Evolutionary conservation across 2,888 invertebrate species (phyloP).

Genomic region (Ophion slaviceki): DNA sequence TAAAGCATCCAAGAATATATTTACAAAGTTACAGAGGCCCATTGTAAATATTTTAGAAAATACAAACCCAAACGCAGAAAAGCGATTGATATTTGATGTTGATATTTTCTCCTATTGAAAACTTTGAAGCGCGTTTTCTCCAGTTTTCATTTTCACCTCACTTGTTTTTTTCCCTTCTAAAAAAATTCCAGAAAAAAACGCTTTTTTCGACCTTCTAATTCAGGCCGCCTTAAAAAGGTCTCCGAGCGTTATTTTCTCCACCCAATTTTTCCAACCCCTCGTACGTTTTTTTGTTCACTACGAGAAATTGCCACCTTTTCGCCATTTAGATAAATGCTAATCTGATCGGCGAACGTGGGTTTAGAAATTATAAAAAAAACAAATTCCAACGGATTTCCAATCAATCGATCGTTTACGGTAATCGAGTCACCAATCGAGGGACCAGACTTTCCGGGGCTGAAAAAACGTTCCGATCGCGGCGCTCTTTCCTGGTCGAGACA

Average conservation of each 20-base stretch:
- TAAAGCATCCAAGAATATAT: too few relatives aligned
- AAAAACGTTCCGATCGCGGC: slow-evolving; percentile 5
- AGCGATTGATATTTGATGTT: too few relatives aligned
- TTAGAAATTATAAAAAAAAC: neutral
- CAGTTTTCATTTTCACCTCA: too few relatives aligned
- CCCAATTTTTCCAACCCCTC: slow-evolving; percentile 61
- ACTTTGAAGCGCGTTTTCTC: too few relatives aligned
- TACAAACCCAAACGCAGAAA: too few relatives aligned
- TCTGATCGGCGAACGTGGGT: neutral
- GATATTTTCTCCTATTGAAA: too few relatives aligned
- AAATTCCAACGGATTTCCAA: slow-evolving; percentile 13
- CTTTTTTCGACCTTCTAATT: too few relatives aligned
- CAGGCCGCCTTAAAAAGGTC: neutral
- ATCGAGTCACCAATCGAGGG: slow-evolving; percentile 21
- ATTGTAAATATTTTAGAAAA: too few relatives aligned
- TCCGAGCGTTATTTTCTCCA: slow-evolving; percentile 39
- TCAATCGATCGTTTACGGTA: slow-evolving; percentile 10
- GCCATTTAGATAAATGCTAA: neutral
- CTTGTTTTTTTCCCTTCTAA: too few relatives aligned
- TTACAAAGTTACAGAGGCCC: too few relatives aligned
- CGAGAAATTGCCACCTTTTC: neutral
- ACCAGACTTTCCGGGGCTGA: slow-evolving; percentile 12
- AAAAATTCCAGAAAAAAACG: too few relatives aligned
- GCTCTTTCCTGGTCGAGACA: slow-evolving; percentile 28
- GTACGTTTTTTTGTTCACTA: neutral